A percentile compares a stretch with the other conserved stretches of the same genome.
Evolutionary conservation across 1,140 invertebrate species (phyloP).

Genomic region (Andricus grossulariae): DNA sequence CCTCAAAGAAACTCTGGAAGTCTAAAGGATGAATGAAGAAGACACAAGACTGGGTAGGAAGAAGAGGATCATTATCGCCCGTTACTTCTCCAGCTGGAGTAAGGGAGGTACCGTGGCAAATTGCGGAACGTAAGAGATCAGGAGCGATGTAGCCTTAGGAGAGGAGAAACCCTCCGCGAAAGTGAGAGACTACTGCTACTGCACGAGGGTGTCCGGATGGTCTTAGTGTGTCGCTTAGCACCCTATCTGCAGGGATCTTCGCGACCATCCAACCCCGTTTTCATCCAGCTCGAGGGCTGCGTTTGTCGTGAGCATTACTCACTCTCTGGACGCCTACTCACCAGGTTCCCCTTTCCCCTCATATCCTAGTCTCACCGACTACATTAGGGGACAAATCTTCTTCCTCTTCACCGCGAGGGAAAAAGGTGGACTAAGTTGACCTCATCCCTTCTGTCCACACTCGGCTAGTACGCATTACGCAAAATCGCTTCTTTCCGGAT

Average conservation of each 20-base stretch:
- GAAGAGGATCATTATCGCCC: constrained; percentile 47
- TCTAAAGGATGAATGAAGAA: too few relatives aligned
- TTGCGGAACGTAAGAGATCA: constrained; percentile 65
- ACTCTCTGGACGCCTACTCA: constrained; percentile 73
- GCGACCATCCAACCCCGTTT: constrained; percentile 48
- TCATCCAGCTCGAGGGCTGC: constrained; percentile 64
- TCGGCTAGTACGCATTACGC: not conserved
- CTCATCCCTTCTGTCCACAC: not conserved
- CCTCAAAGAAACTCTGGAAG: too few relatives aligned
- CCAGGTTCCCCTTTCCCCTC: constrained; percentile 52
- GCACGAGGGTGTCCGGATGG: constrained; percentile 56
- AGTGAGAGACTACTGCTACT: constrained; percentile 41
- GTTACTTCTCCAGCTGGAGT: constrained; percentile 16
- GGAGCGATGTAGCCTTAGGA: constrained; percentile 57
- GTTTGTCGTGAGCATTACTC: constrained; percentile 77
- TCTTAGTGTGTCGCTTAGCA: constrained; percentile 76
- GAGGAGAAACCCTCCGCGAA: constrained; percentile 47
- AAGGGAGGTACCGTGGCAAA: constrained; percentile 63
- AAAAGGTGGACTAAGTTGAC: not conserved
- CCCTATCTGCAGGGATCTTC: constrained; percentile 74
- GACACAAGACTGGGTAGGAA: too few relatives aligned
- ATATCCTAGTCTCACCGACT: constrained; percentile 69
- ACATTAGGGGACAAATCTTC: constrained; percentile 76
- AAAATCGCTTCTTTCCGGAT: too few relatives aligned
- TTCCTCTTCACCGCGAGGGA: constrained; percentile 42